Percentiles rank a stretch among this genome's conserved stretches.
Evolutionary conservation across 2,888 invertebrate genomes (phyloP).

Genomic region (Melinaea marsaeus): DNA sequence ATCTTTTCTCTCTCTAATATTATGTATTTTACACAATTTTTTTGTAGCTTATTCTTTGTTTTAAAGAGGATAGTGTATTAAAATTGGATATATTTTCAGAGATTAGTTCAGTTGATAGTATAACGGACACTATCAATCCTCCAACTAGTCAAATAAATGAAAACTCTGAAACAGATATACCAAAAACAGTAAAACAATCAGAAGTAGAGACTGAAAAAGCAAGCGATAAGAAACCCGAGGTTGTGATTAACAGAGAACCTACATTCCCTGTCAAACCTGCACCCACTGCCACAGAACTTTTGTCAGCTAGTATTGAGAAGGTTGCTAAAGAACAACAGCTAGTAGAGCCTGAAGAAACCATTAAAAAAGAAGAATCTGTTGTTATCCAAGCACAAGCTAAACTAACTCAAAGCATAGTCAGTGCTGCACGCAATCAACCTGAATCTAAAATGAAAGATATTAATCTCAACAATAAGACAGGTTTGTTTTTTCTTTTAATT

Average conservation of each 20-base stretch:
- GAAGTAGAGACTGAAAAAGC: slow-evolving; percentile 42
- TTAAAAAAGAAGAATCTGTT: slow-evolving; percentile 53
- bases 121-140: slow-evolving; percentile 58
- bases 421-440: slow-evolving; percentile 57
- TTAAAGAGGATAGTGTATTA: no score
- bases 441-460: slow-evolving; percentile 72
- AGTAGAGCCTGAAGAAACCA: slow-evolving; percentile 37
- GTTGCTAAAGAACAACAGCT: slow-evolving; percentile 54
- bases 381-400: slow-evolving; percentile 70
- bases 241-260: slow-evolving; percentile 44
- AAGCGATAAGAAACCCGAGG: slow-evolving; percentile 43
- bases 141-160: slow-evolving; percentile 67
- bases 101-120: slow-evolving; percentile 68
- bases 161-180: slow-evolving; percentile 45
- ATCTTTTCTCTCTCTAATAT: no score
- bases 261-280: slow-evolving; percentile 41
- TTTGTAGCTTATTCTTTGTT: no score
- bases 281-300: slow-evolving; percentile 61
- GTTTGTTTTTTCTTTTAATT: slow-evolving; percentile 40
- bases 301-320: slow-evolving; percentile 69
- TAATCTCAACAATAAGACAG: slow-evolving; percentile 65
- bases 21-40: no score
- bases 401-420: slow-evolving; percentile 67
- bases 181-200: slow-evolving; percentile 42
- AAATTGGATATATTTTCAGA: slow-evolving; percentile 45